phyloP scores from a whole-genome alignment of 1,140 invertebrate genomes.

The Saccostrea cuccullata region DNA sequence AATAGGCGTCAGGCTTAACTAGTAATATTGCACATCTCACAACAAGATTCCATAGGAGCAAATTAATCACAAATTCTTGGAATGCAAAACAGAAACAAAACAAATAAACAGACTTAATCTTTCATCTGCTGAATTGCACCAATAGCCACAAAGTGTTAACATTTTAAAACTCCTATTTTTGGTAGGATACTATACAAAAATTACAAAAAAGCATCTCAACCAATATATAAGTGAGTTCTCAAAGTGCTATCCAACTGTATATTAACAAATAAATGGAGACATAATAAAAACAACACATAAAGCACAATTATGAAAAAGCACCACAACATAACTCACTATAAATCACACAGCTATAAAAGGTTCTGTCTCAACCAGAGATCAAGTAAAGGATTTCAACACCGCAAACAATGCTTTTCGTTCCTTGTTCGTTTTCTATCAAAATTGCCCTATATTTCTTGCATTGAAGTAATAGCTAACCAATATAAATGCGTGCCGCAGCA shows the following conservation, averaged over 20 bases:
- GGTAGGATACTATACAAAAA: background rate
- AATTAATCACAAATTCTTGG: constrained; percentile 19
- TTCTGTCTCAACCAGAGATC: background rate
- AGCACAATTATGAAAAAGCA: constrained; percentile 30
- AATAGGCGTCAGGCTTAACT: constrained; percentile 6
- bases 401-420: background rate
- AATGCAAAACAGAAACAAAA: constrained; percentile 35
- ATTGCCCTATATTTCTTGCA: background rate
- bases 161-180: background rate
- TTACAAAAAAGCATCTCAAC: background rate
- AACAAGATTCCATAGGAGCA: background rate
- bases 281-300: constrained; percentile 1
- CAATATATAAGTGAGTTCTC: background rate
- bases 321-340: background rate
- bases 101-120: background rate
- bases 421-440: background rate
- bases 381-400: constrained; percentile 4
- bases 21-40: constrained; percentile 10
- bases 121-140: constrained; percentile 18
- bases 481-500: background rate
- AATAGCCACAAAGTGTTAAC: background rate
- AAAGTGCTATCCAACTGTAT: background rate
- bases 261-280: constrained; percentile 13
- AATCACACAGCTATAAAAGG: background rate
- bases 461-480: background rate